These are phyloP conservation scores for Drosophila suboccidentalis DNA, from an alignment of 2,888 invertebrate species.

Conservation along the genomic window DNA sequence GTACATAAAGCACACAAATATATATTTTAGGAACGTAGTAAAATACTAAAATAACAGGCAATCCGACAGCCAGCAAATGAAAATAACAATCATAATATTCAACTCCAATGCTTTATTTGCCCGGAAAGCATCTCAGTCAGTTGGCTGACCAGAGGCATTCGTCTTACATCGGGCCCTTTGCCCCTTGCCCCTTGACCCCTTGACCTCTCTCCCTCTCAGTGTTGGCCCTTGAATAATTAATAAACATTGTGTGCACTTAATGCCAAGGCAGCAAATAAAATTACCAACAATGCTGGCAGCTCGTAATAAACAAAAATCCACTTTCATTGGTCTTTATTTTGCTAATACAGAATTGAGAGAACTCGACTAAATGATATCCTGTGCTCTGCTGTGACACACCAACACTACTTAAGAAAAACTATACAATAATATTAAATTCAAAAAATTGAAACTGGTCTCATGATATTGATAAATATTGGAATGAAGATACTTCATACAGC, in stretches of 20 bases:
- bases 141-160: slow-evolving; percentile 2
- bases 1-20: background rate
- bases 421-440: no score
- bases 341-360: background rate
- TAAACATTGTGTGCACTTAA: slow-evolving; percentile 75
- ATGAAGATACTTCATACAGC: no score
- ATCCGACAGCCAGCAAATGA: slow-evolving; percentile 65
- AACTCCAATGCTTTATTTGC: slow-evolving; percentile 62
- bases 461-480: no score
- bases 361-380: background rate
- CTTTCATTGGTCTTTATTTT: background rate
- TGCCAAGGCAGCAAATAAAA: slow-evolving; percentile 64
- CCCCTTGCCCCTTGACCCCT: background rate
- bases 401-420: no score
- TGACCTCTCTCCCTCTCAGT: background rate
- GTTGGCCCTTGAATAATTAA: slow-evolving; percentile 64
- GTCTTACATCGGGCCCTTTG: background rate
- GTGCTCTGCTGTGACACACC: background rate
- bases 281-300: slow-evolving; percentile 55
- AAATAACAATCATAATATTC: slow-evolving; percentile 81
- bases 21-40: slow-evolving; percentile 1
- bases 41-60: slow-evolving; percentile 44
- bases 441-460: no score
- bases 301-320: background rate
- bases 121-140: slow-evolving; percentile 8